Percentiles rank a stretch among this genome's conserved stretches.
These are phyloP conservation scores for Geodia barretti DNA, from an alignment of 37 sponge, comb jelly and placozoan species.

Conservation along the genomic window DNA sequence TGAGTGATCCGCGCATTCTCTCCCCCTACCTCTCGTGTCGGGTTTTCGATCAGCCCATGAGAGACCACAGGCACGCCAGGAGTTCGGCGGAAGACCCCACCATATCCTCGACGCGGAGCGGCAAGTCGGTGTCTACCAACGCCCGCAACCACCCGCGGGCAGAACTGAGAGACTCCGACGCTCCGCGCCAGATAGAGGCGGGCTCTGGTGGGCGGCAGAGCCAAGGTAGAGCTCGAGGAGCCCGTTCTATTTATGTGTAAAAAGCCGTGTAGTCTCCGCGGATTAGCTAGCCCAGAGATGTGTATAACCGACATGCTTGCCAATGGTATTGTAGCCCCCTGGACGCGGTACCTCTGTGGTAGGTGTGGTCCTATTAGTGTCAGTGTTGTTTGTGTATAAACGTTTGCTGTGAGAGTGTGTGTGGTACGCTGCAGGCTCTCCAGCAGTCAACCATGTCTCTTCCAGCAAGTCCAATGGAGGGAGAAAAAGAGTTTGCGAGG, in stretches of 20 bases:
- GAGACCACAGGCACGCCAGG: conserved; percentile 17
- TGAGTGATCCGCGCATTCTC: too few species aligned
- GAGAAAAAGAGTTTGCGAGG: not conserved
- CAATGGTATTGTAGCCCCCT: too few species aligned
- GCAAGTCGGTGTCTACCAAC: conserved; percentile 53
- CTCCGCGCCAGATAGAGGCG: not conserved
- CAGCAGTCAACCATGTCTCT: not conserved
- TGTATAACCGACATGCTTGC: too few species aligned
- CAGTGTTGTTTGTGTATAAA: not conserved
- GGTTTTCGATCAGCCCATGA: not conserved
- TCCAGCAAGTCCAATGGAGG: not conserved
- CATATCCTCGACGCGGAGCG: conserved; percentile 39
- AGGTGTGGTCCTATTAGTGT: too few species aligned
- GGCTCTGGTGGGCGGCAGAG: not conserved
- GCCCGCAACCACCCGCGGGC: conserved; percentile 67
- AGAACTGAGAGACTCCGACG: conserved; percentile 16
- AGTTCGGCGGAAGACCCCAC: conserved; percentile 69
- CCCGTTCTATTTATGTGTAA: too few species aligned
- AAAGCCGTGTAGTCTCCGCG: too few species aligned
- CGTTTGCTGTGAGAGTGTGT: not conserved
- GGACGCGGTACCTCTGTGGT: too few species aligned
- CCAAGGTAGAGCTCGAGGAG: too few species aligned
- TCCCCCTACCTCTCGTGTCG: not conserved
- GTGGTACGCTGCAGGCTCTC: not conserved
- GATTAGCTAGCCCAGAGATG: too few species aligned